These are phyloP conservation scores for Trinectes maculatus DNA, from an alignment of 2,113 vertebrate species.

Conservation along the genomic window DNA sequence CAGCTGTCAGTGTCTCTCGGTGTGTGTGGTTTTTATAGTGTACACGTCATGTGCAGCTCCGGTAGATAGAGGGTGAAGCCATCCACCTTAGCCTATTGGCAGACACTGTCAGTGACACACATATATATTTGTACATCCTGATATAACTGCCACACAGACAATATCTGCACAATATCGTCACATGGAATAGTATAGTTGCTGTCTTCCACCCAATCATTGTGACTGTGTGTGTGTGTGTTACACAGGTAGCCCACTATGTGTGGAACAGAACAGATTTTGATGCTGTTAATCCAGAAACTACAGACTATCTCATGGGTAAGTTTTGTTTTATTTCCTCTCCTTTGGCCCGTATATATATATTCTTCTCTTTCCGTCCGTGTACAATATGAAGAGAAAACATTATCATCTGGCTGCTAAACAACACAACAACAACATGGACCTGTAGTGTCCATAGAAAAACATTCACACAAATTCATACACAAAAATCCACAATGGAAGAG, in stretches of 20 bases:
- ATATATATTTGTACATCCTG: too few species aligned
- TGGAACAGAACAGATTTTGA: constrained; percentile 81
- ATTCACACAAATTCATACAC: neutral
- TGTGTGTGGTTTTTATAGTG: too few species aligned
- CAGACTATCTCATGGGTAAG: constrained; percentile 84
- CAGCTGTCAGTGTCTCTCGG: too few species aligned
- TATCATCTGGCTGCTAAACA: neutral
- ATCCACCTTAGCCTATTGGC: too few species aligned
- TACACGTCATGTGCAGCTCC: too few species aligned
- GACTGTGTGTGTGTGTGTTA: constrained; percentile 5
- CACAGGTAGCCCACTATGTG: constrained; percentile 78
- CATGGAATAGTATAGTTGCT: too few species aligned
- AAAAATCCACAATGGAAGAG: neutral
- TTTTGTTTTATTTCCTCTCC: neutral
- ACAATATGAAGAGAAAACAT: neutral
- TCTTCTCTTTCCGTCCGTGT: neutral
- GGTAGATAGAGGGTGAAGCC: too few species aligned
- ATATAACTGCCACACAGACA: too few species aligned
- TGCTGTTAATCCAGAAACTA: constrained; percentile 75
- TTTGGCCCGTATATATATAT: neutral
- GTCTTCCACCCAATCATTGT: constrained; percentile 9
- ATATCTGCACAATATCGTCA: too few species aligned
- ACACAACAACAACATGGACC: neutral
- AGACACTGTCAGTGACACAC: too few species aligned
- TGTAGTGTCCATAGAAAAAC: neutral